Evolutionary conservation across 2,888 invertebrate species (phyloP), one percentile per base, ranked within the genome.

Genomic region (Hypena proboscidalis): DNA sequence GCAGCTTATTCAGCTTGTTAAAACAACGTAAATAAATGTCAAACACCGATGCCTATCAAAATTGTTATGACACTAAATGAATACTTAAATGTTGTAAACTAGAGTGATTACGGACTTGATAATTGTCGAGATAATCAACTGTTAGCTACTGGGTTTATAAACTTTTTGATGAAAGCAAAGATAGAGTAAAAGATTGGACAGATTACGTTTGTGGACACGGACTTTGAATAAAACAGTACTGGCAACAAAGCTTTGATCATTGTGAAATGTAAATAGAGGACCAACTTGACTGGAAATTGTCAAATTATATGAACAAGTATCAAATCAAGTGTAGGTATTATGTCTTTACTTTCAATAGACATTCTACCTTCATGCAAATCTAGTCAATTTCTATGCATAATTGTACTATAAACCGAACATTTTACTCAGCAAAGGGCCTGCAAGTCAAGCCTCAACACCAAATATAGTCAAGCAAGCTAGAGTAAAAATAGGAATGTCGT

Each of bases 111-210:
- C 54, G 38, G 23, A 43, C 26, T 47, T 51, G 38, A 64, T 57
- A 51, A 52, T 50, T 35, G 37, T 32, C 10, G 23, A 47, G 46
- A 49, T 62, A 48, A 44, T 42, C 26, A 55, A 50, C 33, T 41
- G 41, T 47, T 45, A 47, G 62, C 62, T 43, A 20, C 22, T 36
- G 14, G 25, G 35, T 45, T 63, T 46, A 37, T 55, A 36, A 66
- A 50, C 32, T 44, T 44, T 25, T 42, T 47, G 63, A 62, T 62
- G 46, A 29, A 55, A 55, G 56, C 29, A 51, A 38, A 44, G 61
- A 58, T 61, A 58, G 31, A 32, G 35, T 7, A 3, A 38, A 19
- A 55, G 56, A 44, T 55, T 26, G 2, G 8, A 29, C 20, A 35
- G 56, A 59, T 56, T 47, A 48, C 32, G 33, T 59, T 35, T 26